These are phyloP conservation scores for Drosophila borealis DNA, from an alignment of 2,888 invertebrate genomes.

Conservation along the genomic window DNA sequence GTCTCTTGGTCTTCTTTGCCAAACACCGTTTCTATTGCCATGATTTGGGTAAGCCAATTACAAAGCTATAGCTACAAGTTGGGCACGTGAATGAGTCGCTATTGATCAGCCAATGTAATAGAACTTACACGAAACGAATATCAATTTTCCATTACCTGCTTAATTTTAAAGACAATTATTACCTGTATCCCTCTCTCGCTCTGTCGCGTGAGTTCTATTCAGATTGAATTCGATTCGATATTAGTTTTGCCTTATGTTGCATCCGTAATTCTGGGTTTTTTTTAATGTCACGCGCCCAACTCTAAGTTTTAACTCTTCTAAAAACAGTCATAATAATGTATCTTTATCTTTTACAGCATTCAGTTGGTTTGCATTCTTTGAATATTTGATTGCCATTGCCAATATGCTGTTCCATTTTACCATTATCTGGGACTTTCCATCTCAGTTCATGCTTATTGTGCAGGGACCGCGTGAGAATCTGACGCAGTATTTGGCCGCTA, in stretches of 20 bases:
- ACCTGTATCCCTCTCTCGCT: too few species aligned
- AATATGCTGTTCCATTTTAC: slow-evolving; percentile 97
- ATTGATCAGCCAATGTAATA: too few species aligned
- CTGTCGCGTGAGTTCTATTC: neutral
- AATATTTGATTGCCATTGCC: slow-evolving; percentile 95
- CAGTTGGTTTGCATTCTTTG: slow-evolving; percentile 97
- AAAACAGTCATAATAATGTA: slow-evolving; percentile 3
- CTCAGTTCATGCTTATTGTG: slow-evolving; percentile 91
- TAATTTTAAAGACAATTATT: too few species aligned
- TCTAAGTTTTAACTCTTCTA: slow-evolving; percentile 5
- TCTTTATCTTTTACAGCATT: slow-evolving; percentile 88
- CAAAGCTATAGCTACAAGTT: neutral
- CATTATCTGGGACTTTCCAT: slow-evolving; percentile 94
- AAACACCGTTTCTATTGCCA: slow-evolving; percentile 95
- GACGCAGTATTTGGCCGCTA: slow-evolving; percentile 66
- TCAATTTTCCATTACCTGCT: too few species aligned
- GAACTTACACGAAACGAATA: too few species aligned
- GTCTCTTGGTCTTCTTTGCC: slow-evolving; percentile 94
- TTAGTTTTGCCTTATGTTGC: too few species aligned
- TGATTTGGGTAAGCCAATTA: slow-evolving; percentile 90
- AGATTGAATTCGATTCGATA: neutral
- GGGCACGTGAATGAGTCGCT: neutral
- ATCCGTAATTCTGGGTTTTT: too few species aligned
- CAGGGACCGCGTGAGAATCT: slow-evolving; percentile 86
- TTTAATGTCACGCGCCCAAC: slow-evolving; percentile 9